phyloP scores from a whole-genome alignment of 2,888 invertebrate species.

The Pelosia muscerda region DNA sequence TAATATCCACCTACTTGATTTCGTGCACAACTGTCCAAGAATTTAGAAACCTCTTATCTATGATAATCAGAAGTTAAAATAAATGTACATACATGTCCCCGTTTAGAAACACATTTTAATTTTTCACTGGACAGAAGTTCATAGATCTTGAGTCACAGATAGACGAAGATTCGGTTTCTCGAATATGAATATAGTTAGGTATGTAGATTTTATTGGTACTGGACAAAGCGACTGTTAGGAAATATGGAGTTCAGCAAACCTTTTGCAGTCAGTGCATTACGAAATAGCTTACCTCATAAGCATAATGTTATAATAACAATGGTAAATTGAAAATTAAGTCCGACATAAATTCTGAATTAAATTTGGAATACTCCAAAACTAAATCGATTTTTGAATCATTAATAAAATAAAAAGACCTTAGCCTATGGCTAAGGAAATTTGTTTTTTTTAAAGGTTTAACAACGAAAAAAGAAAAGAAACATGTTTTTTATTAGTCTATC shows the following conservation, averaged over 20 bases:
- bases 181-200: slow-evolving; percentile 26
- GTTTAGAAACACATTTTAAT: slow-evolving; percentile 18
- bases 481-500: no score
- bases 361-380: neutral
- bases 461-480: no score
- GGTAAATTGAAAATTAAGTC: neutral
- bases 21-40: slow-evolving; percentile 28
- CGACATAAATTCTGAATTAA: neutral
- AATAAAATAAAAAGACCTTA: no score
- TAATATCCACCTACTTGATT: neutral
- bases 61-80: slow-evolving; percentile 18
- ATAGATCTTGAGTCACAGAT: slow-evolving; percentile 14
- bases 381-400: no score
- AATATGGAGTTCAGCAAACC: neutral
- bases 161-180: slow-evolving; percentile 19
- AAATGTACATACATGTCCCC: slow-evolving; percentile 5
- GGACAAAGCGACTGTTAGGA: neutral
- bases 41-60: slow-evolving; percentile 21
- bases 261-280: neutral
- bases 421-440: no score
- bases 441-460: no score
- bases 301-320: neutral
- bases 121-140: slow-evolving; percentile 14
- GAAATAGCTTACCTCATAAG: neutral
- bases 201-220: neutral